Evolutionary conservation across 2,888 invertebrate species (phyloP).

Genomic region (Drosophila borborema): DNA sequence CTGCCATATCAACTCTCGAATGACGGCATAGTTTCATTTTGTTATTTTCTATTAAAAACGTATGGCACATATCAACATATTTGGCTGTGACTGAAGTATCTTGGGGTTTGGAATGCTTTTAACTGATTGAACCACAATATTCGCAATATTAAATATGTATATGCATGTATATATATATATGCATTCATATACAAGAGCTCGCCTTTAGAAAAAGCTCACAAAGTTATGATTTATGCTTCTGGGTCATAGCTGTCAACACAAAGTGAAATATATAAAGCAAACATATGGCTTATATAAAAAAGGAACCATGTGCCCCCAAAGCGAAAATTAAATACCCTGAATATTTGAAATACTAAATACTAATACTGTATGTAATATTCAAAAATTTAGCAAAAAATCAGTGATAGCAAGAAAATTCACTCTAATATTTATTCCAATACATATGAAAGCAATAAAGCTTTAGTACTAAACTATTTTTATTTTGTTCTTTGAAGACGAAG

Average conservation of each 20-base stretch:
- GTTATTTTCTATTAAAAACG: slow-evolving; percentile 31
- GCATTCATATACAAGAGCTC: slow-evolving; percentile 44
- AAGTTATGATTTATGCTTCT: slow-evolving; percentile 83
- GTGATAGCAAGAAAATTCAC: not conserved
- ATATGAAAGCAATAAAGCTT: not conserved
- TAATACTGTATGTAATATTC: too few relatives aligned
- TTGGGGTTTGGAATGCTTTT: slow-evolving; percentile 20
- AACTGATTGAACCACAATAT: slow-evolving; percentile 43
- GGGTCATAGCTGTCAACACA: slow-evolving; percentile 83
- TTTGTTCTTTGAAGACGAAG: not conserved
- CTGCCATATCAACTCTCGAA: not conserved
- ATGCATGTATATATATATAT: too few relatives aligned
- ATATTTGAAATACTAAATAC: not conserved
- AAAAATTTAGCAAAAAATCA: too few relatives aligned
- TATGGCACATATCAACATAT: slow-evolving; percentile 36
- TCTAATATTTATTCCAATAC: not conserved
- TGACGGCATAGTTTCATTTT: slow-evolving; percentile 18
- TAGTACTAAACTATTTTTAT: not conserved
- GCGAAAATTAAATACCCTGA: slow-evolving; percentile 16
- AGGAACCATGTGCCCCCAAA: not conserved
- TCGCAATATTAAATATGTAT: slow-evolving; percentile 21
- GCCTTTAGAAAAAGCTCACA: slow-evolving; percentile 46
- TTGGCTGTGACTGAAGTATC: slow-evolving; percentile 20
- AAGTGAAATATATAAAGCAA: slow-evolving; percentile 69
- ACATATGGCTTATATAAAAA: slow-evolving; percentile 56